Conservation (phyloP, 2,113 vertebrate genomes). For the Hemicordylus capensis region DNA sequence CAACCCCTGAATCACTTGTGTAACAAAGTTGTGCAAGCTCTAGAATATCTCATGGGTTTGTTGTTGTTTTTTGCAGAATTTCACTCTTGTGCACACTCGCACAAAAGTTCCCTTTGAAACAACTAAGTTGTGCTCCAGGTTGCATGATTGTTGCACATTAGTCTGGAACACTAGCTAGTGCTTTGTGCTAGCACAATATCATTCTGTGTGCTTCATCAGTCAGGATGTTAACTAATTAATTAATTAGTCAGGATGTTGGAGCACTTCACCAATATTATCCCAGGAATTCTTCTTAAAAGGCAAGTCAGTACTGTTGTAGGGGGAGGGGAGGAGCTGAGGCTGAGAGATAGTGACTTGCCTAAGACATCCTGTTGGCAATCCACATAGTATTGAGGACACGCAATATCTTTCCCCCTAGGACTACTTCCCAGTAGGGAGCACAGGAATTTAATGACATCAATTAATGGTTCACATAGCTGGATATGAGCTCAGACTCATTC, state of each 20-base stretch:
- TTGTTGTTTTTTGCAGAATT: too few species aligned
- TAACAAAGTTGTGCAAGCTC: too few species aligned
- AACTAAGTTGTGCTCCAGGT: too few species aligned
- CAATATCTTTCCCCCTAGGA: neutral
- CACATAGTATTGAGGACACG: too few species aligned
- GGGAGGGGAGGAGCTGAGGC: neutral
- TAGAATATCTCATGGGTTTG: too few species aligned
- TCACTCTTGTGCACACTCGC: too few species aligned
- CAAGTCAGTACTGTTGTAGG: neutral
- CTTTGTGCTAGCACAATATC: too few species aligned
- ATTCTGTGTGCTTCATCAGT: neutral
- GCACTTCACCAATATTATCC: neutral
- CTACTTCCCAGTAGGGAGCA: neutral
- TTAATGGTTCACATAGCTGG: neutral
- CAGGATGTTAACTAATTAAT: neutral
- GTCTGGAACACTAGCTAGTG: too few species aligned
- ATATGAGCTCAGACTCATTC: neutral
- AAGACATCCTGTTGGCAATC: neutral
- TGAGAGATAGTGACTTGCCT: neutral
- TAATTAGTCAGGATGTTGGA: too few species aligned
- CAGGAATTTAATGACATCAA: neutral
- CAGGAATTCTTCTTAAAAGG: neutral
- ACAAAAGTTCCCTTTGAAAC: too few species aligned
- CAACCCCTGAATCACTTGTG: too few species aligned
- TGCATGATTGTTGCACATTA: too few species aligned